phyloP scores from a whole-genome alignment of 2,113 vertebrate species.

The Labeo catla region DNA sequence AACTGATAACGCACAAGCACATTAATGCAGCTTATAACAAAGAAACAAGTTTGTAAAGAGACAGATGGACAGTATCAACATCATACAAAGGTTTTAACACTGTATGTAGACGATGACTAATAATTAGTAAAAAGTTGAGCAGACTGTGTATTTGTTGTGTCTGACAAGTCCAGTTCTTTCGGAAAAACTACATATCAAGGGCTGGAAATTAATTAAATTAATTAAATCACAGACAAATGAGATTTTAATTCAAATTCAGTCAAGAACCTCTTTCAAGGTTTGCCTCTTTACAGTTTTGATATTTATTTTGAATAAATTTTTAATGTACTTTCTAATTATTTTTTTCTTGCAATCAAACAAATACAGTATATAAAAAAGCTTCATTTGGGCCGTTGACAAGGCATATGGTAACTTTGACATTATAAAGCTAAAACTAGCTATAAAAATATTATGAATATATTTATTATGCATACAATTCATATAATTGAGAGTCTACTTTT shows the following conservation, averaged over 20 bases:
- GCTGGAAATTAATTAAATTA: background rate
- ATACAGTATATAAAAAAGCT: no score
- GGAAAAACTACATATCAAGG: background rate
- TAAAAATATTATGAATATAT: no score
- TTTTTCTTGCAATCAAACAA: no score
- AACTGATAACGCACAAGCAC: background rate
- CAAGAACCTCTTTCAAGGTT: no score
- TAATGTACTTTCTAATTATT: no score
- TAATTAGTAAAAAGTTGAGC: background rate
- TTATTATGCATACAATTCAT: no score
- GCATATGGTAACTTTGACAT: no score
- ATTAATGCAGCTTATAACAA: background rate
- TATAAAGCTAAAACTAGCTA: no score
- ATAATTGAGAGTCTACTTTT: no score
- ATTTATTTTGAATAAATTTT: no score
- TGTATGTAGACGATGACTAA: background rate
- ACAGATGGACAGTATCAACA: background rate
- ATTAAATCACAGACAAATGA: background rate
- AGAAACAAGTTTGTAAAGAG: background rate
- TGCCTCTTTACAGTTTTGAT: no score
- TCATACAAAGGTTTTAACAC: background rate
- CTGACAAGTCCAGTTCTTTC: background rate
- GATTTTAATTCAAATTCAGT: background rate
- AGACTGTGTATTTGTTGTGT: background rate
- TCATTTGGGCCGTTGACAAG: no score